Evolutionary conservation across 64 coral and sea anemone genomes (phyloP).

Genomic region (Montipora sp.): DNA sequence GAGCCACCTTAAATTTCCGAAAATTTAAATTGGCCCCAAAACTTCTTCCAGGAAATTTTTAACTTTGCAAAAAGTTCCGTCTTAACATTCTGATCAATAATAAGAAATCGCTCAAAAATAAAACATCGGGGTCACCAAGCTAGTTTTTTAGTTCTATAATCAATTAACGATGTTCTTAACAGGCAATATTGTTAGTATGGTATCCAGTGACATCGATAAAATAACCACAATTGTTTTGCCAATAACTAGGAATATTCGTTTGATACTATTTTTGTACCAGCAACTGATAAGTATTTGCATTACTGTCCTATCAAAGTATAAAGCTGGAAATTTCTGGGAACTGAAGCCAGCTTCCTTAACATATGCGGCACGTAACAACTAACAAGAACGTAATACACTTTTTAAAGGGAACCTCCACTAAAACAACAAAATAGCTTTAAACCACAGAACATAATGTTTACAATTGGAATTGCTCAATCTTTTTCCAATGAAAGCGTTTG

Average conservation of each 20-base stretch:
- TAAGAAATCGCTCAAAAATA: not conserved
- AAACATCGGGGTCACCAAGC: not conserved
- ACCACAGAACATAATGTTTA: too few species aligned
- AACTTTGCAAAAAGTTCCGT: not conserved
- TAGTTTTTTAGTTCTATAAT: not conserved
- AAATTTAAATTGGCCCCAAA: not conserved
- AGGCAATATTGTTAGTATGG: not conserved
- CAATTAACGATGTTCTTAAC: not conserved
- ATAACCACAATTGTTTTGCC: not conserved
- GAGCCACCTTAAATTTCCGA: not conserved
- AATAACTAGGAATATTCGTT: not conserved
- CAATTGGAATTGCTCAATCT: too few species aligned
- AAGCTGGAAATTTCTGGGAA: slow-evolving; percentile 1
- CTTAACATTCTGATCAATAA: not conserved
- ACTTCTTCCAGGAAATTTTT: not conserved
- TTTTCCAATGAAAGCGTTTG: too few species aligned
- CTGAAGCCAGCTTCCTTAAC: not conserved
- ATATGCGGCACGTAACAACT: slow-evolving; percentile 3
- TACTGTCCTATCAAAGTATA: slow-evolving; percentile 17
- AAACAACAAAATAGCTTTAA: too few species aligned
- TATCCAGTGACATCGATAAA: not conserved
- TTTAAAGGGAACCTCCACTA: too few species aligned
- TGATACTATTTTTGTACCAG: not conserved
- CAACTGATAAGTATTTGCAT: not conserved
- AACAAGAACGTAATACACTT: slow-evolving; percentile 9